These are phyloP conservation scores for Merops nubicus DNA, from an alignment of 2,113 vertebrate genomes.

Conservation along the genomic window DNA sequence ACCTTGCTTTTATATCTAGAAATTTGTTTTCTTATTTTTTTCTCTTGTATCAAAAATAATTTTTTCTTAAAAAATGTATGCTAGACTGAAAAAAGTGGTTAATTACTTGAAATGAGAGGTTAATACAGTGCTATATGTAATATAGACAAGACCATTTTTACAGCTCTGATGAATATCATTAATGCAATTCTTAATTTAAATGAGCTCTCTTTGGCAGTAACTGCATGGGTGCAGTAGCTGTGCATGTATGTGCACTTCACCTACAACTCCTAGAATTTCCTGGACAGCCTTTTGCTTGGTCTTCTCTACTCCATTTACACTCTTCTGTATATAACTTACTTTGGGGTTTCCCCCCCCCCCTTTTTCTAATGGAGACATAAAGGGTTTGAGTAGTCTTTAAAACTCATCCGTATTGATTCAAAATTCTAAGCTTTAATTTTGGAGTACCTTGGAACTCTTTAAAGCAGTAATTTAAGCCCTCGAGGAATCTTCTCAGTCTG, in stretches of 20 bases:
- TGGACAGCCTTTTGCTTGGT: background rate
- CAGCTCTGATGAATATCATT: background rate
- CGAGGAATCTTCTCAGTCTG: background rate
- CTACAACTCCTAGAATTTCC: background rate
- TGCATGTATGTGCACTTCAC: background rate
- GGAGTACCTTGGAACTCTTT: background rate
- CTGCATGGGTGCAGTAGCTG: background rate
- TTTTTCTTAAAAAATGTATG: background rate
- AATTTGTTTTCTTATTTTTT: background rate
- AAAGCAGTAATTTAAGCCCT: background rate
- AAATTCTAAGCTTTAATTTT: slow-evolving; percentile 17
- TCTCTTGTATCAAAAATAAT: background rate
- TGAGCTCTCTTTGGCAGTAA: background rate
- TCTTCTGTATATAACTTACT: background rate
- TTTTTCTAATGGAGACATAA: background rate
- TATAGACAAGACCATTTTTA: background rate
- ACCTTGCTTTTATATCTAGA: background rate
- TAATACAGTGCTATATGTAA: background rate
- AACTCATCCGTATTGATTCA: background rate
- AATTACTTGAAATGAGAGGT: background rate
- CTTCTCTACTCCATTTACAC: background rate
- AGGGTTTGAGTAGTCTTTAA: background rate
- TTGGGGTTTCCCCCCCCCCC: background rate
- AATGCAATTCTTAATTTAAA: background rate
- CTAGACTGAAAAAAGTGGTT: background rate